Evolutionary conservation across 2,113 vertebrate genomes (phyloP), one percentile per base, ranked within the genome.

Genomic region (Cyprinodon brontotheroides): DNA sequence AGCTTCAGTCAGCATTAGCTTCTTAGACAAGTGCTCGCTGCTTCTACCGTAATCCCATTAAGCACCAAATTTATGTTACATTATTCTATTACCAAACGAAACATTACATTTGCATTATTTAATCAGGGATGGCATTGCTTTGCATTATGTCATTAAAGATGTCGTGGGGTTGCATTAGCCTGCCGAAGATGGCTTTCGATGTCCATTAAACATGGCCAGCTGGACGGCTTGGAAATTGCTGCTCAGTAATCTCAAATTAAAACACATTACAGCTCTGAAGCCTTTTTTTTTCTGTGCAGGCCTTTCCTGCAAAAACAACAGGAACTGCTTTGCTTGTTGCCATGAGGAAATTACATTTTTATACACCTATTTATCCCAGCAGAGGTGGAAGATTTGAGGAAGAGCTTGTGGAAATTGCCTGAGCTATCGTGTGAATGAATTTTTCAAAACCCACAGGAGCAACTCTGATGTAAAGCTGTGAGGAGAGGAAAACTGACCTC

Each of bases 61-160:
- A 80, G 72, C 66, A 74, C 85, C 79, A n/a, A 79, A 89, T 83
- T 83, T 83, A 92, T 92, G 86, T 72, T 78, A 17, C 90, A 85
- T 92, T 88, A 92, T 92, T 88, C 86, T 88, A 86, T 92, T 92
- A 90, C 73, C 41, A 41, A 71, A 84, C 68, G 20, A 92, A 90
- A 78, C 89, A 88, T 86, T 84, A 77, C 87, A 88, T 92, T 90
- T 90, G 90, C 90, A 89, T 89, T 88, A 92, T 90, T 90, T 89
- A 89, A 92, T 92, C 86, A 85, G 75, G 87, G 86, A 85, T 73
- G 60, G 76, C 79, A 83, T 81, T 81, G 87, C 84, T 87, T 90
- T 89, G 87, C 87, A 88, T 91, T 79, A 90, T 84, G 82, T 85
- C 87, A 67, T 91, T 89, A 89, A 88, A 90, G 87, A 89, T 63